A percentile compares a stretch with the other conserved stretches of the same genome.
These are phyloP conservation scores for Xenentodon cancila DNA, from an alignment of 2,797 vertebrate genomes.

Conservation along the genomic window DNA sequence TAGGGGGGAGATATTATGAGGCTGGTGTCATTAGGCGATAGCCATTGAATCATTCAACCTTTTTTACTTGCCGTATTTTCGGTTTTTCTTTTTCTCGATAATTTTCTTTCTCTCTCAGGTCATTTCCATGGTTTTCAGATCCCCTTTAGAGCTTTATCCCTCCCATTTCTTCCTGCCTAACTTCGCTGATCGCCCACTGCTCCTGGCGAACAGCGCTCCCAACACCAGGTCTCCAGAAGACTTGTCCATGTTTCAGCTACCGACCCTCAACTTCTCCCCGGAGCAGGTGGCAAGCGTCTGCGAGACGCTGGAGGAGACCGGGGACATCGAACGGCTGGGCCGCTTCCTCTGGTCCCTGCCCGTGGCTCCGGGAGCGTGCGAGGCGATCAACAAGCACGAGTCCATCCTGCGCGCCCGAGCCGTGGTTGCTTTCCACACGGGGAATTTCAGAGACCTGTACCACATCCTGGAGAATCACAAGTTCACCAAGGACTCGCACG, in stretches of 20 bases:
- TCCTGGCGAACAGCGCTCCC: constrained; percentile 95
- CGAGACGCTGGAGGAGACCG: constrained; percentile 99
- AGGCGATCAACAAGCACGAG: constrained; percentile 99
- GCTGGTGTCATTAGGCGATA: constrained; percentile 99
- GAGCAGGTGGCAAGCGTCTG: constrained; percentile 99
- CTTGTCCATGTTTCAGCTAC: constrained; percentile 99
- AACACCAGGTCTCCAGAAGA: constrained; percentile 96
- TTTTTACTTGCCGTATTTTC: constrained; percentile 86
- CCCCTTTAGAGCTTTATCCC: constrained; percentile 99
- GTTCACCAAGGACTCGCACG: constrained; percentile 99
- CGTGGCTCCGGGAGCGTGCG: constrained; percentile 97
- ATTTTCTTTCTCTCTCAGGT: constrained; percentile 93
- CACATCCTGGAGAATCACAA: constrained; percentile 99
- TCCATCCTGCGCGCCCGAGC: constrained; percentile 98
- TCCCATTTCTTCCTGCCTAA: constrained; percentile 99
- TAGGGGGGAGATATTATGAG: constrained; percentile 99
- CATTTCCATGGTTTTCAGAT: constrained; percentile 99
- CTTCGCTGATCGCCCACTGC: constrained; percentile 97
- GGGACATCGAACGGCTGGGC: constrained; percentile 98
- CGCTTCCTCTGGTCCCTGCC: constrained; percentile 99
- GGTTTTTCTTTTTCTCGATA: constrained; percentile 87
- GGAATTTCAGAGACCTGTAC: constrained; percentile 99
- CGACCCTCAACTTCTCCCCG: constrained; percentile 99
- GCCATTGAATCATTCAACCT: constrained; percentile 98
- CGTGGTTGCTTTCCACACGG: constrained; percentile 98